Base-by-base conservation (phyloP, 2,888 invertebrate genomes). In the Suillia variegata region DNA sequence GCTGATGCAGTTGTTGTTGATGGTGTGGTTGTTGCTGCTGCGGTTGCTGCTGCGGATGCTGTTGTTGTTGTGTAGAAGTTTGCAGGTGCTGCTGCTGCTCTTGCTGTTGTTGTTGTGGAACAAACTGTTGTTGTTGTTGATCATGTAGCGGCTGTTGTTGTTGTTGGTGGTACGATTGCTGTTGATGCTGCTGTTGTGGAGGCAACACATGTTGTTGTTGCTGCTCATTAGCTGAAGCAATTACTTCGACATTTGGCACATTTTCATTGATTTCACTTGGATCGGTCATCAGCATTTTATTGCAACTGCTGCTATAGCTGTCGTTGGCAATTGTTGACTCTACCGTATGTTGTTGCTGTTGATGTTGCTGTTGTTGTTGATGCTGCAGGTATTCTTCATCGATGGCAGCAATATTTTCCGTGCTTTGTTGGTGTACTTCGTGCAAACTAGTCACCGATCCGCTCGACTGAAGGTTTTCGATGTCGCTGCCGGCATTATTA, bases 121-220 rank as follows among this genome's bases (percentile, higher is more conserved):
- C n/a, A n/a, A n/a, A n/a, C 12, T 84, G 84, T 62, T 84, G 84
- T 70, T 84, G 84, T 74, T 85, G 85, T 73, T 83, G 60, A 47
- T 64, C 13, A 18, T 31, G 31, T 18, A 54, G 64, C 42, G 67
- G 22, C 31, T 21, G 54, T 42, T 34, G 58, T 18, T 61, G 58
- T 24, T 60, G 61, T 54, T 47, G 57, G n/a, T n/a, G n/a, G n/a
- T n/a, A n/a, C 38, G 51, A 56, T 10, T 38, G 58, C 26, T 62
- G 66, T 8, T 83, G 84, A 60, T 84, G 84, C 71, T 84, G 84
- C 75, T 85, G 85, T 73, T 84, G 52, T 33, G 70, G 70, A 10
- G 71, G 70, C 1, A 67, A 63, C 52, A 67, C 68, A 22, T 67
- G 68, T 17, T 64, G 65, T 1, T 67, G 67, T 17, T 67, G 68